Base-by-base conservation (phyloP, 2,797 vertebrate species). In the Anas bernieri region DNA sequence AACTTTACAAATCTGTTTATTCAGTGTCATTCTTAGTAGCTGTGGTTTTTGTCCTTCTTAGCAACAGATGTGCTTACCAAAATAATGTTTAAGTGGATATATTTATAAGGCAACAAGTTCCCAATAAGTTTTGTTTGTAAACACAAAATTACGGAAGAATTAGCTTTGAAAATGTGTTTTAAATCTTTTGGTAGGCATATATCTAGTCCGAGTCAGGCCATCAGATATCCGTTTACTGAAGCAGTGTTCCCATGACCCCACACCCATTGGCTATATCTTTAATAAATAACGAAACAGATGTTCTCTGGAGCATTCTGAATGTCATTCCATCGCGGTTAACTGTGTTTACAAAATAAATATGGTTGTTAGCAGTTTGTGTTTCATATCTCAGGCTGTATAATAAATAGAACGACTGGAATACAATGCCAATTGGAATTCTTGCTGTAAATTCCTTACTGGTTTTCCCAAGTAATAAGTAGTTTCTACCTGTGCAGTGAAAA, bases 181-280 rank as follows among this genome's bases (percentile, higher is more conserved):
- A 8, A 76, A 52, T 56, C 46, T 46, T 76, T 90, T 91, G 78
- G 74, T 50, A 91, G 70, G 75, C 64, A 15, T n/a, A 21, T 0
- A 7, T 30, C 21, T 0, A 48, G 82, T 43, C 39, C 2, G 9
- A 2, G 35, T 15, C 2, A 4, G 31, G 37, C 72, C 67, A 63
- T 41, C 73, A 67, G 83, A 92, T 86, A 86, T 8, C 25, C 70
- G 45, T 84, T n/a, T 1, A 45, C 74, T 62, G 37, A 56, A 76
- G 77, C 74, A 55, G 2, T 3, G 2, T 97, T 97, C 96, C 94
- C 96, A 92, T 96, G 94, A 93, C 96, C 96, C 86, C 5, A 46
- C 37, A 46, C 58, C 81, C 25, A 8, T 3, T 39, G 18, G 80
- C 80, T 82, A 5, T 39, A 70, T 75, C 76, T 92, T 82, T 31